A percentile compares a stretch with the other conserved stretches of the same genome.
Evolutionary conservation across 2,797 vertebrate genomes (phyloP).

Genomic region (Lepus oiostolus): DNA sequence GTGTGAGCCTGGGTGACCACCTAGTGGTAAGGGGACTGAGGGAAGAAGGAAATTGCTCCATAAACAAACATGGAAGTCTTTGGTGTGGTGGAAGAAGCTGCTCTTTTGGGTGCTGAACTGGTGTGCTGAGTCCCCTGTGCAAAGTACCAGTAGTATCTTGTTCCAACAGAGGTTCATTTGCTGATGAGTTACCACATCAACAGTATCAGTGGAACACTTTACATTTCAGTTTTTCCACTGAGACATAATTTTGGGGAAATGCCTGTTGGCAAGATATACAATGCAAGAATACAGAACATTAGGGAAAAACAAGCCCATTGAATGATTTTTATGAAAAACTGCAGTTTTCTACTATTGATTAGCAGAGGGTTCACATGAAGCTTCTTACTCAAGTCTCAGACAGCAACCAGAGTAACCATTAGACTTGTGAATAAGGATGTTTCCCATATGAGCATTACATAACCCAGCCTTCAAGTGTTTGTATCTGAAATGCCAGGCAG

Average conservation of each 20-base stretch:
- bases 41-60: not conserved
- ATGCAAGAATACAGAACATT: not conserved
- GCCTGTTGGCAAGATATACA: not conserved
- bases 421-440: not conserved
- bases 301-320: not conserved
- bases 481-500: not conserved
- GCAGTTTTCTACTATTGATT: not conserved
- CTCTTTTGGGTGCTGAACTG: not conserved
- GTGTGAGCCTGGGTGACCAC: not conserved
- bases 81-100: not conserved
- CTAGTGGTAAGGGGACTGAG: too few species aligned
- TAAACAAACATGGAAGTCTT: not conserved
- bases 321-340: slow-evolving; percentile 11
- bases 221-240: not conserved
- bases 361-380: too few species aligned
- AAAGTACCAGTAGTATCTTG: not conserved
- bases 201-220: not conserved
- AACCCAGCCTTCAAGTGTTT: not conserved
- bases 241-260: slow-evolving; percentile 4
- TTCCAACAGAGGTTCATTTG: not conserved
- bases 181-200: not conserved
- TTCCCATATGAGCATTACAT: not conserved
- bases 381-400: not conserved
- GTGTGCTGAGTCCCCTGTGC: not conserved
- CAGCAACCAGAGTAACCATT: not conserved